These are phyloP conservation scores for Rotaria sp. DNA, from an alignment of 2,888 invertebrate genomes.

Conservation along the genomic window DNA sequence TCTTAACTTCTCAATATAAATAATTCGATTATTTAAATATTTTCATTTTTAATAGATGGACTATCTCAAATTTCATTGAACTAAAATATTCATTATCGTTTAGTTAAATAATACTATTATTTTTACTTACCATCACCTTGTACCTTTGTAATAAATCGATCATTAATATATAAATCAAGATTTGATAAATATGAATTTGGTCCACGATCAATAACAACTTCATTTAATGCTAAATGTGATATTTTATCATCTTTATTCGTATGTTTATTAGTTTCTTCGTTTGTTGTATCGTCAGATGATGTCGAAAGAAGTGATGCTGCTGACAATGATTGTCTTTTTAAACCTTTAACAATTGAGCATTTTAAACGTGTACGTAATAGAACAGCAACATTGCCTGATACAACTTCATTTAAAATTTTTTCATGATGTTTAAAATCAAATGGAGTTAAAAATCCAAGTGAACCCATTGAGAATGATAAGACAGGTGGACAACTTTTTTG, in stretches of 20 bases:
- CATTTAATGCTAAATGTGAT: slow-evolving; percentile 63
- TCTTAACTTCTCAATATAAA: too few species aligned
- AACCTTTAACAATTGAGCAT: background rate
- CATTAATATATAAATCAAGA: slow-evolving; percentile 86
- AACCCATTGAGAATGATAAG: slow-evolving; percentile 94
- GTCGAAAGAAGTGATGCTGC: background rate
- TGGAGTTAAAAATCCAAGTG: slow-evolving; percentile 86
- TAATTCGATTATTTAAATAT: too few species aligned
- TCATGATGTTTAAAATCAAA: slow-evolving; percentile 69
- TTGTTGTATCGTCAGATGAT: background rate
- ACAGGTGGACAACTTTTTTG: slow-evolving; percentile 86
- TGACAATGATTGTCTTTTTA: background rate
- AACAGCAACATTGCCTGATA: slow-evolving; percentile 21
- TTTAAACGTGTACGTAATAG: slow-evolving; percentile 8
- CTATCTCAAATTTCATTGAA: too few species aligned
- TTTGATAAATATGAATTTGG: slow-evolving; percentile 88
- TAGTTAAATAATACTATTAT: slow-evolving; percentile 62
- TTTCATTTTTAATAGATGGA: too few species aligned
- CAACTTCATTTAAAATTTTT: slow-evolving; percentile 82
- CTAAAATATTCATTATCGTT: too few species aligned
- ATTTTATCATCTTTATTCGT: background rate
- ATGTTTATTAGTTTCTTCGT: background rate
- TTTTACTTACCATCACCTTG: slow-evolving; percentile 70
- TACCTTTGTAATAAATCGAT: slow-evolving; percentile 86
- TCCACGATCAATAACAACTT: slow-evolving; percentile 88